A percentile compares a stretch with the other conserved stretches of the same genome.
Conservation (phyloP, 1,140 invertebrate species). For the Monochamus saltuarius region DNA sequence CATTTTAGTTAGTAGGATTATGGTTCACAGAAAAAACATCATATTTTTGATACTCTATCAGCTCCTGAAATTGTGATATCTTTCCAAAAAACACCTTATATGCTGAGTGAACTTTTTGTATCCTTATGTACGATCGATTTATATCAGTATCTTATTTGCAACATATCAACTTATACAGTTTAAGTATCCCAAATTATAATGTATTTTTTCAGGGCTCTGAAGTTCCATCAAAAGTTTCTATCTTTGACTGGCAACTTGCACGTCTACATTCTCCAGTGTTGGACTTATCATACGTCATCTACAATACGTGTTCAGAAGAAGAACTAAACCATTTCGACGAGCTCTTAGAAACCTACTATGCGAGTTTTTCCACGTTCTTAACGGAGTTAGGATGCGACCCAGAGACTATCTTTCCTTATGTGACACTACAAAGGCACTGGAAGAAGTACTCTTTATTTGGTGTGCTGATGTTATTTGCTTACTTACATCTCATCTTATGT, state of each 20-base stretch:
- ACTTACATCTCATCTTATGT: slow-evolving; percentile 31
- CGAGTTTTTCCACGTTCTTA: slow-evolving; percentile 50
- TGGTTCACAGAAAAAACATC: no score
- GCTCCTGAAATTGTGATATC: no score
- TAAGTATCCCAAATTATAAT: no score
- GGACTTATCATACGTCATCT: slow-evolving; percentile 61
- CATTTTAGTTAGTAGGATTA: no score
- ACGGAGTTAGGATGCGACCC: slow-evolving; percentile 50
- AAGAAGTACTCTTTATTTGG: slow-evolving; percentile 47
- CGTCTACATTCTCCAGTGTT: slow-evolving; percentile 59
- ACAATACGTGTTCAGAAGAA: slow-evolving; percentile 55
- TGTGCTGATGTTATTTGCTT: slow-evolving; percentile 44
- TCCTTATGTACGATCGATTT: no score
- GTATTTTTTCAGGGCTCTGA: slow-evolving; percentile 7
- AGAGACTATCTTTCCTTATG: slow-evolving; percentile 53
- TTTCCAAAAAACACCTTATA: no score
- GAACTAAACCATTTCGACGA: slow-evolving; percentile 52
- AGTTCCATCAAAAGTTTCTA: slow-evolving; percentile 25
- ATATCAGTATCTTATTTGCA: no score
- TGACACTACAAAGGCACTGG: slow-evolving; percentile 50
- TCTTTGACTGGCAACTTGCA: slow-evolving; percentile 60
- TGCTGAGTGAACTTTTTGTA: no score
- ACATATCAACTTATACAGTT: no score
- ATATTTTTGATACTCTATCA: no score
- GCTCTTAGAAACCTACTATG: slow-evolving; percentile 58